phyloP scores from a whole-genome alignment of 2,888 invertebrate species.

The Drosophila merina region DNA sequence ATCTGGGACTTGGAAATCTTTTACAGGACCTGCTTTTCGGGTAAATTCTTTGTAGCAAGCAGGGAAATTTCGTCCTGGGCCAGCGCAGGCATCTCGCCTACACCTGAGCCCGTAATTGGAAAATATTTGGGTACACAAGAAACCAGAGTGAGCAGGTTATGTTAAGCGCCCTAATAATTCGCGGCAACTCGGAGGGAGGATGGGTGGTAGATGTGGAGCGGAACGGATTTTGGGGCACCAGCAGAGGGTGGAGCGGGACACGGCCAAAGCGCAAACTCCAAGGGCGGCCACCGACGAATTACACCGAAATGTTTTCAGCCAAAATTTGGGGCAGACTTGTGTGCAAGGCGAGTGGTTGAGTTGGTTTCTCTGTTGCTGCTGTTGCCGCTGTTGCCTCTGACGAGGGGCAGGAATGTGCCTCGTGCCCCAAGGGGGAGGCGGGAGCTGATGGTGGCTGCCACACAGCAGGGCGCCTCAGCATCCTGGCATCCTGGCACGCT shows the following conservation, averaged over 20 bases:
- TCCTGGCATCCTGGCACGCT: constrained; percentile 15
- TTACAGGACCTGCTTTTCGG: background rate
- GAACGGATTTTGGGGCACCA: background rate
- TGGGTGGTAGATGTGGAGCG: background rate
- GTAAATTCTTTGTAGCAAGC: background rate
- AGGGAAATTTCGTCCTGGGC: constrained; percentile 5
- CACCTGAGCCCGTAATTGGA: constrained; percentile 28
- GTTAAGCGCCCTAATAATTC: constrained; percentile 36
- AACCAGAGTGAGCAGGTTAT: constrained; percentile 67
- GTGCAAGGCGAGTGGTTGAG: constrained; percentile 17
- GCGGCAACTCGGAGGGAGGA: constrained; percentile 1
- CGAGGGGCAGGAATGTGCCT: constrained; percentile 13
- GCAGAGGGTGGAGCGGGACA: background rate
- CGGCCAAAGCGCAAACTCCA: constrained; percentile 35
- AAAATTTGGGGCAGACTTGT: constrained; percentile 62
- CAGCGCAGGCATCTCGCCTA: constrained; percentile 15
- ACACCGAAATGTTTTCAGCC: constrained; percentile 37
- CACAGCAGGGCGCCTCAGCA: constrained; percentile 16
- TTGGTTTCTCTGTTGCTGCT: background rate
- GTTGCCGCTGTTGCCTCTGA: no score
- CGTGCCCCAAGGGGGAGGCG: constrained; percentile 6
- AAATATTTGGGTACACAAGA: constrained; percentile 65
- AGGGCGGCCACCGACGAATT: constrained; percentile 31
- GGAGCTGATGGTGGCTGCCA: background rate
- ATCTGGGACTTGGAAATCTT: background rate